These are phyloP conservation scores for Stenurella melanura DNA, from an alignment of 2,888 invertebrate genomes.

Conservation along the genomic window DNA sequence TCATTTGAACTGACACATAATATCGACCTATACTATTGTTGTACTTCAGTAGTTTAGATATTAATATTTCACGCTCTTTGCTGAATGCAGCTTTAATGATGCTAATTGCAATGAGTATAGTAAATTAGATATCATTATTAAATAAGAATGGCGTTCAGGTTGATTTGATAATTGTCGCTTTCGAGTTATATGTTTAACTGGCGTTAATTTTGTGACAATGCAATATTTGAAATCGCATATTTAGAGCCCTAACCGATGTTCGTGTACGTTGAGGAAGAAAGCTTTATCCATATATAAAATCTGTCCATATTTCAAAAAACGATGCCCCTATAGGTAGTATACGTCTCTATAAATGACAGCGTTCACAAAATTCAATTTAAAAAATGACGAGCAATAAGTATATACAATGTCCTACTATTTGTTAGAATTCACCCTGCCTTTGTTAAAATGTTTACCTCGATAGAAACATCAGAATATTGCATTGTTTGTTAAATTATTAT, in stretches of 20 bases:
- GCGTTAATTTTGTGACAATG: not conserved
- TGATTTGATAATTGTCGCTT: no score
- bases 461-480: conserved; percentile 21
- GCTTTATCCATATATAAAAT: not conserved
- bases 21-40: no score
- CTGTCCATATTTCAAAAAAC: conserved; percentile 1
- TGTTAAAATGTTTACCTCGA: not conserved
- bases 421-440: not conserved
- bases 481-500: conserved; percentile 24
- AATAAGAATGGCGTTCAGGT: no score
- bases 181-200: not conserved
- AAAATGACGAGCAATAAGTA: not conserved
- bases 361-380: not conserved
- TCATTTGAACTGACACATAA: no score
- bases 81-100: no score
- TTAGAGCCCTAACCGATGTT: not conserved
- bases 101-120: no score
- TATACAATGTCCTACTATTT: not conserved
- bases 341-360: not conserved
- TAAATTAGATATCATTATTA: no score
- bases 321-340: not conserved
- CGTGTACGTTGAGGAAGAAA: not conserved
- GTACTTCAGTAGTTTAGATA: no score
- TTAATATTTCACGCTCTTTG: no score
- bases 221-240: not conserved